Base-by-base conservation (phyloP, 2,113 vertebrate genomes). In the Cricetomys ansorgei region DNA sequence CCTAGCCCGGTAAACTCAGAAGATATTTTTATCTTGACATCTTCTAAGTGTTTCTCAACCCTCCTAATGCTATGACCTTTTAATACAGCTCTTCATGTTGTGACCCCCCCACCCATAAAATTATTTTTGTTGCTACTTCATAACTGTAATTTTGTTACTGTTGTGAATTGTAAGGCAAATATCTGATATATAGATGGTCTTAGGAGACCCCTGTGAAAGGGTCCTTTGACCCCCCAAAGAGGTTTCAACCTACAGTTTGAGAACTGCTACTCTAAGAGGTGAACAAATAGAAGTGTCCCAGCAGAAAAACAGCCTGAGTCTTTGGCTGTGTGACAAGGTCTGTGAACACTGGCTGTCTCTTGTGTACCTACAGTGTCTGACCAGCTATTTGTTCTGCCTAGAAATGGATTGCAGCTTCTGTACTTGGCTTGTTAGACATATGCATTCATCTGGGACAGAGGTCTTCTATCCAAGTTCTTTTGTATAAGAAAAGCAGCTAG, bases 381-480 rank as follows among this genome's bases (percentile, higher is more conserved):
- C 17, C 72, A 95, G 64, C 53, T 83, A 90, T 87, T 90, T 94
- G 69, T 29, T 80, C 31, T 85, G 34, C 67, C 79, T 13, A 62
- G 59, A 86, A 15, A 79, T 72, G 72, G 67, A 80, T 19, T 10
- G 6, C 4, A 29, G 25, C 12, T 43, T 94, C 89, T 34, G 0
- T 88, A 31, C 88, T 77, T 31, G 7, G 70, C 88, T 72, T 85
- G 79, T 62, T 23, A 64, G 84, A 85, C 69, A 31, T 31, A 77
- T 62, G n/a, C 50, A 11, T 31, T 8, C 64, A 77, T 31, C 31
- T 0, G 0, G 62, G n/a, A 40, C 55, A 92, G 37, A 64, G 40
- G 13, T 76, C 75, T 92, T 87, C 40, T 37, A 85, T 92, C 69
- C 80, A 96, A 87, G 80, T 87, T 53, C 89, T 80, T 48, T 95